These are phyloP conservation scores for Amblyopsis hoosieri DNA, from an alignment of 2,797 vertebrate species.

Conservation along the genomic window DNA sequence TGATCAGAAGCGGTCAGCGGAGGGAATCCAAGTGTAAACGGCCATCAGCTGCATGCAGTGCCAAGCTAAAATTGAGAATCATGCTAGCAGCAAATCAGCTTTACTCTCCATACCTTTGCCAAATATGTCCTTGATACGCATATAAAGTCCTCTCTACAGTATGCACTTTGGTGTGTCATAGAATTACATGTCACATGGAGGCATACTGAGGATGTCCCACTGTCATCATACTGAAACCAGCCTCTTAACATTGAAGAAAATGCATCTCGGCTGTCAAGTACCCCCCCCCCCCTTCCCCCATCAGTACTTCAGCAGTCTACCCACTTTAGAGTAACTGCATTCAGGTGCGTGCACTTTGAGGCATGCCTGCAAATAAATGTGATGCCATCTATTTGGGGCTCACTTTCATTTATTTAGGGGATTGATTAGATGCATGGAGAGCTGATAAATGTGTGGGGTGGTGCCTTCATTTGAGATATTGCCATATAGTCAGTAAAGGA, in stretches of 20 bases:
- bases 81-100: slow-evolving; percentile 71
- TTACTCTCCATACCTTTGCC: slow-evolving; percentile 42
- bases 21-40: slow-evolving; percentile 68
- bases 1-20: slow-evolving; percentile 63
- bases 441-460: slow-evolving; percentile 71
- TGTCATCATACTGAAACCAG: slow-evolving; percentile 31
- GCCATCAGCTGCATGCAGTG: slow-evolving; percentile 66
- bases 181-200: slow-evolving; percentile 20
- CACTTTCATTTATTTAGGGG: slow-evolving; percentile 74
- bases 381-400: slow-evolving; percentile 68
- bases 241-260: slow-evolving; percentile 40
- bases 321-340: slow-evolving; percentile 49
- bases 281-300: slow-evolving; percentile 2
- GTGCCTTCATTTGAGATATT: slow-evolving; percentile 71
- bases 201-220: slow-evolving; percentile 21
- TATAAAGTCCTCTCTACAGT: slow-evolving; percentile 27
- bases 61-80: slow-evolving; percentile 68
- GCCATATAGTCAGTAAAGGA: slow-evolving; percentile 64
- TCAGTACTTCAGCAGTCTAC: slow-evolving; percentile 48
- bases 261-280: slow-evolving; percentile 50
- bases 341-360: slow-evolving; percentile 62
- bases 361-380: slow-evolving; percentile 69
- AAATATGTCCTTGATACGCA: slow-evolving; percentile 50
- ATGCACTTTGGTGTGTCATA: slow-evolving; percentile 44
- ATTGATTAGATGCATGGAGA: slow-evolving; percentile 74